Conservation (phyloP, 23 tunicate species). For the Diplosoma virens region DNA sequence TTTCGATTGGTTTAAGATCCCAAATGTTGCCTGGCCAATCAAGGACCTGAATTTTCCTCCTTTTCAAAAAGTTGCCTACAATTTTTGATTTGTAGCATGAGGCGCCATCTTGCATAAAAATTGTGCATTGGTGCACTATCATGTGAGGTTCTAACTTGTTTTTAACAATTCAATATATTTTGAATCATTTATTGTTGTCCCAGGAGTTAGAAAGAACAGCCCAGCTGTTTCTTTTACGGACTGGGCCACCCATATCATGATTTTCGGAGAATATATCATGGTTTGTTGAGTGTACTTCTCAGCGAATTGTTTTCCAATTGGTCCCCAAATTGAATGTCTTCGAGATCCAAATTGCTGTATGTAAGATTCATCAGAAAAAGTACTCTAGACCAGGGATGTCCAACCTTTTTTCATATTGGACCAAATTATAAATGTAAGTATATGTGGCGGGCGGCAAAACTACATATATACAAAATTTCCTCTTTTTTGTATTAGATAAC, state of each 20-base stretch:
- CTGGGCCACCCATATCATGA: slow-evolving; percentile 25
- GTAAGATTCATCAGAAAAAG: slow-evolving; percentile 25
- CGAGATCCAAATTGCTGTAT: slow-evolving; percentile 25
- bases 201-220: slow-evolving; percentile 25
- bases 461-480: too few relatives aligned
- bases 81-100: slow-evolving; percentile 21
- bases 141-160: slow-evolving; percentile 19
- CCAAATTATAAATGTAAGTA: too few relatives aligned
- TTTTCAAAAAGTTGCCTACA: background rate
- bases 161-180: slow-evolving; percentile 9
- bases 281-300: slow-evolving; percentile 26
- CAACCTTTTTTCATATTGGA: too few relatives aligned
- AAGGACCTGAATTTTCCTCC: slow-evolving; percentile 16
- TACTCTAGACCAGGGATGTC: slow-evolving; percentile 14
- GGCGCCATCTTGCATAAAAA: slow-evolving; percentile 24
- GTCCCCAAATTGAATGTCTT: slow-evolving; percentile 4
- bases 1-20: slow-evolving; percentile 23
- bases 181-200: slow-evolving; percentile 18
- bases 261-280: slow-evolving; percentile 13
- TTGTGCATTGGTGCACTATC: slow-evolving; percentile 4
- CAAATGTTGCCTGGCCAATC: slow-evolving; percentile 24
- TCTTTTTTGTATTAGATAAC: too few relatives aligned
- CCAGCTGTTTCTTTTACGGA: slow-evolving; percentile 12
- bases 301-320: background rate
- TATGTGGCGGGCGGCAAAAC: too few relatives aligned